Evolutionary conservation across 2,113 vertebrate species (phyloP), one percentile per base, ranked within the genome.

Genomic region (Gopherus evgoodei): DNA sequence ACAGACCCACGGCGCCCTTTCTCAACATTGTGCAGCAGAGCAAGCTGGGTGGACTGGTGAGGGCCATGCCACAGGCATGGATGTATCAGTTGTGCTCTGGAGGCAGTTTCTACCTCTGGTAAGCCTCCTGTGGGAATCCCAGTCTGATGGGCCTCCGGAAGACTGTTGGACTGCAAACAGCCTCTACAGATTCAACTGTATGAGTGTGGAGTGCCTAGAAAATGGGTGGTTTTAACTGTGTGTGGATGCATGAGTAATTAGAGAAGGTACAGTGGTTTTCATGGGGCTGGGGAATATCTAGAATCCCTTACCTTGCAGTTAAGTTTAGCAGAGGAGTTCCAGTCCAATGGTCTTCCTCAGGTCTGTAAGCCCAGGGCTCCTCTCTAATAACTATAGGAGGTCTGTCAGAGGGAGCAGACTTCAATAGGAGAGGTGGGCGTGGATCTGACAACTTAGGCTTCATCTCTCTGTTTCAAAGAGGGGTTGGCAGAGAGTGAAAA

Each of bases 81-180:
- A 42, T 3, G 50, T 19, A 75, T 54, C 49, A 91, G 22, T 54
- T 91, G 91, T 52, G 82, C 49, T 94, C 65, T 81, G 31, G 31
- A 81, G 42, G 72, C 24, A 44, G 29, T 52, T 90, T 88, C 17
- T 42, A 8, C 4, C 72, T 83, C 81, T 79, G 53, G 35, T 29
- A 8, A 49, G n/a, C 8, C 89, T 47, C 13, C 56, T 21, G 35
- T 9, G 49, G n/a, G 90, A 92, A 59, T 0, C 44, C 0, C 0
- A 81, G 57, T 47, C 4, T 54, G 47, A 8, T 54, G 49, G 82
- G 59, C 12, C 52, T n/a, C 75, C 31, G 42, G 86, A 82, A 25
- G 29, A 12, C 14, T 91, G 11, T 47, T 78, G 29, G 22, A 85
- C n/a, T 27, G 57, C 57, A 91, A 92, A 38, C 0, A 0, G 25